Base-by-base conservation (phyloP, 2,113 vertebrate species). In the Gulo gulo region DNA sequence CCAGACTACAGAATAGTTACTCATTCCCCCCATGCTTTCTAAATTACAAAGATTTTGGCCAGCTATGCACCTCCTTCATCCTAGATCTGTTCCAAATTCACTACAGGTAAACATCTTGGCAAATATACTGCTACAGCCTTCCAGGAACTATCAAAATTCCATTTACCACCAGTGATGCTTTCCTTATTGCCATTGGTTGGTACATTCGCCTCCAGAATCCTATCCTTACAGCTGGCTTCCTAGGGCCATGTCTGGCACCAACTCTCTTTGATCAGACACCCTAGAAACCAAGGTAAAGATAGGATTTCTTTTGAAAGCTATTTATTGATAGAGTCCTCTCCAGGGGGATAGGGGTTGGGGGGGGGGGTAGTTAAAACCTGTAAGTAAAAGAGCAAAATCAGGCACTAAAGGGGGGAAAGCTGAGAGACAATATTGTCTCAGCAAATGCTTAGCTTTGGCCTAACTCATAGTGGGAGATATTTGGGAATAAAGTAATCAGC, bases 311-410 rank as follows among this genome's bases (percentile, higher is more conserved):
- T 76, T 6, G 3, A 73, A 94, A 82, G 23, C 57, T 45, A 6
- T 69, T 15, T 71, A 80, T 31, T 18, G 8, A 61, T 50, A 14
- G 59, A 16, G 10, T 26, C 9, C 23, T 45, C 71, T 86, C 10
- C 21, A 26, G 10, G 10, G 16, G 4, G 21, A 2, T 20, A 8
- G 8, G 15, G 4, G 29, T 2, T 20, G 15, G 6, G 11, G 31
- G 71, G 36, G 11, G 4, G 39, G 39, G 39, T 42, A 31, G 6
- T 47, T 61, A 21, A 82, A 65, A 52, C 8, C 20, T 83, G 1
- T 80, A 36, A 57, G 24, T 74, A 36, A 47, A 31, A 94, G 24
- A 59, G 15, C 1, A 18, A 79, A 45, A 5, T 13, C 39, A 31
- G 4, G n/a, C 6, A 94, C 9, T 6, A 34, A 50, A 74, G 31